Conservation (phyloP, 2,797 vertebrate genomes). For the Threskiornis aethiopicus region DNA sequence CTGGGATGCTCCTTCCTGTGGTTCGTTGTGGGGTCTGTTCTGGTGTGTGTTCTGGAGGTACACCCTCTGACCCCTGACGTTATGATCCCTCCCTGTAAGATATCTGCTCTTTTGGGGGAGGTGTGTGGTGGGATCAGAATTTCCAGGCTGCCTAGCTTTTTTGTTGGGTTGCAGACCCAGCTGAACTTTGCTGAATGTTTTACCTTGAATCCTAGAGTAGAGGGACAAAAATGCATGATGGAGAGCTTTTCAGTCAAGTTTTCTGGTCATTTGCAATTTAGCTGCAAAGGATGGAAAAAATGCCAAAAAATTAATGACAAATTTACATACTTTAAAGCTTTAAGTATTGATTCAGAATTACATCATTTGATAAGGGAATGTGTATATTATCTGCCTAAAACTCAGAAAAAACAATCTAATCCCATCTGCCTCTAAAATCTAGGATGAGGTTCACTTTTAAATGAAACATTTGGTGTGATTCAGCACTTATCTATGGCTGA, state of each 20-base stretch:
- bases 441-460: neutral
- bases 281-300: neutral
- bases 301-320: fast-evolving
- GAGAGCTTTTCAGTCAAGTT: neutral
- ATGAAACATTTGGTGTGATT: neutral
- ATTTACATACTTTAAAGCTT: neutral
- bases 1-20: neutral
- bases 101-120: fast-evolving
- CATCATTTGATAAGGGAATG: neutral
- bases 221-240: neutral
- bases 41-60: neutral
- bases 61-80: fast-evolving
- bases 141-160: neutral
- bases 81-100: neutral
- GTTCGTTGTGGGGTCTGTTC: neutral
- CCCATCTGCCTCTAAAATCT: neutral
- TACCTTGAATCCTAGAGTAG: neutral
- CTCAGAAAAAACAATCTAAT: neutral
- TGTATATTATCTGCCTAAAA: neutral
- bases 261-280: neutral
- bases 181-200: neutral
- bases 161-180: neutral
- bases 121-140: neutral
- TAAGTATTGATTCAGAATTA: neutral
- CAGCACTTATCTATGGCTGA: neutral